These are phyloP conservation scores for Lacanobia oleracea DNA, from an alignment of 2,888 invertebrate genomes.

Conservation along the genomic window DNA sequence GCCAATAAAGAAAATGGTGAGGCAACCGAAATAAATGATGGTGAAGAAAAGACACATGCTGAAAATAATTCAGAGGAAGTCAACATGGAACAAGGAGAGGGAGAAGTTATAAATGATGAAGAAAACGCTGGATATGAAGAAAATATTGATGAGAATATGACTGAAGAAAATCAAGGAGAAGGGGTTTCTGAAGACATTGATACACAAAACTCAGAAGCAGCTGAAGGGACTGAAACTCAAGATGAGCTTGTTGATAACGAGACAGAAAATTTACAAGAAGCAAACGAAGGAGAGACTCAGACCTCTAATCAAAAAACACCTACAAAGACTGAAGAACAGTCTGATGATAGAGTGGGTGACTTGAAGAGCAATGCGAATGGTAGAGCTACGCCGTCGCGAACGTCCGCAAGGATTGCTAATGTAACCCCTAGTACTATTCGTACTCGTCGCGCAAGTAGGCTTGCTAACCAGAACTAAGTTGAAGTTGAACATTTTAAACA, in stretches of 20 bases:
- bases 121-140: conserved; percentile 26
- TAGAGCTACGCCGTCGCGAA: conserved; percentile 73
- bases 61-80: conserved; percentile 19
- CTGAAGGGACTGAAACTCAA: not conserved
- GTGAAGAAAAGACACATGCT: conserved; percentile 11
- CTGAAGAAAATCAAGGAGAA: conserved; percentile 15
- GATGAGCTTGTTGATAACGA: not conserved
- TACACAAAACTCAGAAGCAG: conserved; percentile 13
- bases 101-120: conserved; percentile 21
- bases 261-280: conserved; percentile 10
- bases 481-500: not conserved
- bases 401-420: conserved; percentile 72
- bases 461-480: conserved; percentile 69
- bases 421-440: conserved; percentile 76
- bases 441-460: conserved; percentile 79
- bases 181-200: conserved; percentile 15
- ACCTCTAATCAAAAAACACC: not conserved
- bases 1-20: conserved; percentile 28
- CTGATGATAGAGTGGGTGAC: conserved; percentile 55
- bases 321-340: conserved; percentile 4
- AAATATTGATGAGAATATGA: conserved; percentile 6
- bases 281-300: not conserved
- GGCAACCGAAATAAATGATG: conserved; percentile 29
- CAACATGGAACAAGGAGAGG: conserved; percentile 22
- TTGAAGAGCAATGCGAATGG: conserved; percentile 65